Percentiles rank a stretch among this genome's conserved stretches.
phyloP scores from a whole-genome alignment of 1,140 invertebrate genomes.

The Bombyx mandarina region DNA sequence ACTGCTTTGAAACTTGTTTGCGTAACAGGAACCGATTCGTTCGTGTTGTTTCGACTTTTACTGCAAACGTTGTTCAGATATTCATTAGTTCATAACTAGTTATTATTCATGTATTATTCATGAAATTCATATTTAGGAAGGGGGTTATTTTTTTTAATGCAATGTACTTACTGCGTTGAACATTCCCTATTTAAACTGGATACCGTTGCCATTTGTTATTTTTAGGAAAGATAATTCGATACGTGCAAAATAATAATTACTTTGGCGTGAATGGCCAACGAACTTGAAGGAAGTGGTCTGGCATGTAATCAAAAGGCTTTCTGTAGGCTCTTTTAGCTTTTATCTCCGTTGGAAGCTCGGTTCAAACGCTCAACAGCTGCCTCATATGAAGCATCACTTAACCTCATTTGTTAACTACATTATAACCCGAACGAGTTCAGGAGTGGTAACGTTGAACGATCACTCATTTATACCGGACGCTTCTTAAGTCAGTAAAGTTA shows the following conservation, averaged over 20 bases:
- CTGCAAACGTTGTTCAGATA: slow-evolving; percentile 6
- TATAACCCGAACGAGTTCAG: slow-evolving; percentile 33
- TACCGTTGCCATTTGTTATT: slow-evolving; percentile 20
- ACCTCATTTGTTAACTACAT: slow-evolving; percentile 63
- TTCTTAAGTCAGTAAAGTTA: slow-evolving; percentile 33
- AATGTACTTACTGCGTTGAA: neutral
- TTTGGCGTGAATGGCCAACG: slow-evolving; percentile 7
- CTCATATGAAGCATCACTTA: slow-evolving; percentile 52
- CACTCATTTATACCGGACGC: slow-evolving; percentile 14
- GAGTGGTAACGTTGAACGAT: slow-evolving; percentile 5
- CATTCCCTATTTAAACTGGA: slow-evolving; percentile 13
- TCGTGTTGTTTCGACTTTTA: slow-evolving; percentile 26
- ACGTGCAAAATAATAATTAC: slow-evolving; percentile 13
- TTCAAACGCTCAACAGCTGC: slow-evolving; percentile 48
- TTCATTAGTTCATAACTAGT: slow-evolving; percentile 23
- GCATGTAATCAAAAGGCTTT: too few relatives aligned
- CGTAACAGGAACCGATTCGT: slow-evolving; percentile 32
- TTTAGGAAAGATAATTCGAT: slow-evolving; percentile 23
- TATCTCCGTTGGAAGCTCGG: slow-evolving; percentile 21
- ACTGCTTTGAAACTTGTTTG: slow-evolving; percentile 27
- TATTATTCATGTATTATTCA: slow-evolving; percentile 36
- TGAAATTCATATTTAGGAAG: slow-evolving; percentile 24
- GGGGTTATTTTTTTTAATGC: slow-evolving; percentile 19
- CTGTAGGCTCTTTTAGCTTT: neutral
- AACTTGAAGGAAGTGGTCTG: slow-evolving; percentile 8